Evolutionary conservation across 2,113 vertebrate species (phyloP), one percentile per base, ranked within the genome.

Genomic region (Sinocyclocheilus grahami): DNA sequence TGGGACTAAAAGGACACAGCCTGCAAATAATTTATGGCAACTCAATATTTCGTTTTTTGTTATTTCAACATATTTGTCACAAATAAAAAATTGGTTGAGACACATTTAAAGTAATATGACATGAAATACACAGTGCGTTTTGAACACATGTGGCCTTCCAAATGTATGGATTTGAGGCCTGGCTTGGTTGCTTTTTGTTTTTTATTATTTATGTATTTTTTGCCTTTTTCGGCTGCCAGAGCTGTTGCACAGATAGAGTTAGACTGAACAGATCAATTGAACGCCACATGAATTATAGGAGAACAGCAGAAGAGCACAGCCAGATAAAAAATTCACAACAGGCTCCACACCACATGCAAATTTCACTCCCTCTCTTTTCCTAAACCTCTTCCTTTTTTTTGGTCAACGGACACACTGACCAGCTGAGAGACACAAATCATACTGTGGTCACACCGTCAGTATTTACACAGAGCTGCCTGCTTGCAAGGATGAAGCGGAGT

Each of bases 401-500:
- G 27, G 18, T 39, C 48, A 62, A 9, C 20, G 13, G 33, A 67
- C 30, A 74, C 72, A 55, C 83, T 72, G 84, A 78, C 78, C 60
- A 82, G 82, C 69, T 27, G 60, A 83, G 79, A 78, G 71, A 83
- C 85, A 87, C 83, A 87, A 87, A 85, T 78, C 77, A 63, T 27
- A 86, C 85, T 58, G 67, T 76, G 65, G 74, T 87, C 78, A 82
- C 33, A 78, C 46, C 10, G 48, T 74, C 22, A 39, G 51, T 53
- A 53, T 24, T 46, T 67, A 72, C 86, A 74, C 67, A 75, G 80
- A 82, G 85, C 84, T 60, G 76, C 85, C 88, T 85, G 89, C 87
- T 90, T 78, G 82, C 51, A 62, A 72, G 79, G 84, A 86, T 91
- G 92, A 42, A 42, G 20, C 20, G 78, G 75, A 81, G 62, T 55